Evolutionary conservation across 2,113 vertebrate species (phyloP).

Genomic region (Corythaeola cristata): DNA sequence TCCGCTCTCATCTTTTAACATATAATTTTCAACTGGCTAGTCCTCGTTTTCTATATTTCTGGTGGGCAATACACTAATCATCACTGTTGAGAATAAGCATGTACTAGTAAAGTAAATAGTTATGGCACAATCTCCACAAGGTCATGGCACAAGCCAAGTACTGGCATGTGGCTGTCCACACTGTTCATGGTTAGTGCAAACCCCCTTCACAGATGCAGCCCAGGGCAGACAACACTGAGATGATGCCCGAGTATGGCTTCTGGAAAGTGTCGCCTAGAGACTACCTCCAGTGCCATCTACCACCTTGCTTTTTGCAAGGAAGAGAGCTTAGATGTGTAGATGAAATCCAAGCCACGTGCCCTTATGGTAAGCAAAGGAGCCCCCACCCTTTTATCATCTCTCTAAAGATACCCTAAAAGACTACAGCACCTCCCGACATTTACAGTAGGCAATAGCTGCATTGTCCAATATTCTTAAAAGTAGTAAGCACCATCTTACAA

Average conservation of each 20-base stretch:
- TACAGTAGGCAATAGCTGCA: background rate
- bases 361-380: background rate
- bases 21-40: background rate
- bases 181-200: background rate
- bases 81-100: background rate
- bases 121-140: background rate
- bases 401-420: background rate
- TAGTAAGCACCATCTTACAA: background rate
- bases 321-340: background rate
- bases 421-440: background rate
- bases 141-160: background rate
- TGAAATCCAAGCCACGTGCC: background rate
- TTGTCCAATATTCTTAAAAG: background rate
- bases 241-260: background rate
- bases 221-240: background rate
- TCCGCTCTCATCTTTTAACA: background rate
- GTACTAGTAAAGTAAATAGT: background rate
- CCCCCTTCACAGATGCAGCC: accelerated
- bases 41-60: background rate
- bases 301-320: background rate
- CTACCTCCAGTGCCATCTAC: background rate
- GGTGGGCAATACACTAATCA: background rate
- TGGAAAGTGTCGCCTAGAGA: background rate
- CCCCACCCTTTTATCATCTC: background rate
- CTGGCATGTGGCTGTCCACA: background rate